Conservation (phyloP, 2,888 invertebrate species). For the Athrips mouffetella region DNA sequence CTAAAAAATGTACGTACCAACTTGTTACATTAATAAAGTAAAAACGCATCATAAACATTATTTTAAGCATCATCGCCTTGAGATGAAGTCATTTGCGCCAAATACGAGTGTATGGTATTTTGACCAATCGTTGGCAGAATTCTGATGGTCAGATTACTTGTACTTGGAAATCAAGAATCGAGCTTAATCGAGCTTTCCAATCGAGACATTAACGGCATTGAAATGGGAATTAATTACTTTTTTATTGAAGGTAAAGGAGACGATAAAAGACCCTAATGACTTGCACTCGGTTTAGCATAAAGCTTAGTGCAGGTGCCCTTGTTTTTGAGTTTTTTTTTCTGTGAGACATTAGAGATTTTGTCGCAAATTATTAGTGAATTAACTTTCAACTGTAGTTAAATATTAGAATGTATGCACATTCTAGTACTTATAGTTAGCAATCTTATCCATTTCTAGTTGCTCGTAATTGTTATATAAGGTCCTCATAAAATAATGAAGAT, state of each 20-base stretch:
- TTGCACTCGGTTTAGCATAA: background rate
- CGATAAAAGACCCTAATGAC: slow-evolving; percentile 1
- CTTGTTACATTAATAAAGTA: slow-evolving; percentile 29
- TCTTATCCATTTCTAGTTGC: too few relatives aligned
- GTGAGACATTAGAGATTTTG: too few relatives aligned
- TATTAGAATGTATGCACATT: too few relatives aligned
- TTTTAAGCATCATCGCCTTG: slow-evolving; percentile 35
- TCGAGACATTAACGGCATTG: slow-evolving; percentile 59
- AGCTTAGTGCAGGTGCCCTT: too few relatives aligned
- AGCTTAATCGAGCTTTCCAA: slow-evolving; percentile 38
- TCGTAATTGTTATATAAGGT: too few relatives aligned
- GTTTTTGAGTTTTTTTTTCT: too few relatives aligned
- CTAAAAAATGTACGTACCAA: background rate
- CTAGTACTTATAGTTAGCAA: too few relatives aligned
- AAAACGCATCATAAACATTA: slow-evolving; percentile 57
- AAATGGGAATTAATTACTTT: slow-evolving; percentile 56
- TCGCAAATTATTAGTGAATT: too few relatives aligned
- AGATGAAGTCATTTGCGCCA: slow-evolving; percentile 73
- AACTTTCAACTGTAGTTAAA: too few relatives aligned
- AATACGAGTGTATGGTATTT: slow-evolving; percentile 50
- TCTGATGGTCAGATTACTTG: slow-evolving; percentile 66
- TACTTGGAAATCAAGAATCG: slow-evolving; percentile 67
- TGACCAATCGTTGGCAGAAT: slow-evolving; percentile 64
- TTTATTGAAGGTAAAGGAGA: slow-evolving; percentile 24
- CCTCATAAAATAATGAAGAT: too few relatives aligned